Evolutionary conservation across 2,888 invertebrate species (phyloP).

Genomic region (Folsomia candida): DNA sequence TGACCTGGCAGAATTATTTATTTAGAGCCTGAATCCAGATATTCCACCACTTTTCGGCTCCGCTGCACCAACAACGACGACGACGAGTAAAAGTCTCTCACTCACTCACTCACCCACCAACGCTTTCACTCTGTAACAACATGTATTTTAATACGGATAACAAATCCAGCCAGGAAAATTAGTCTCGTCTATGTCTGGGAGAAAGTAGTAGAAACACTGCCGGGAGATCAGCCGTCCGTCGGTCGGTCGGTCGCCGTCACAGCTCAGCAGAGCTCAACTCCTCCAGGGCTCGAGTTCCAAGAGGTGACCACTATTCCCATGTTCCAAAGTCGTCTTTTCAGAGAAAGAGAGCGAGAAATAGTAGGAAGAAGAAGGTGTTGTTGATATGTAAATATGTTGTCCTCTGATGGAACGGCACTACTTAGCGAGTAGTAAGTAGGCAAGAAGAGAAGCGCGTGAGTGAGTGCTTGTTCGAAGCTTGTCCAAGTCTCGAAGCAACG

Average conservation of each 20-base stretch:
- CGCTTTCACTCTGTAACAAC: too few species aligned
- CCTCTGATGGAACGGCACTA: too few species aligned
- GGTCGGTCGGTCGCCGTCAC: background rate
- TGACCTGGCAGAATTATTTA: slow-evolving; percentile 2
- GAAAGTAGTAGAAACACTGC: background rate
- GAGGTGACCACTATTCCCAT: too few species aligned
- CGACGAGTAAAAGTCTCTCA: too few species aligned
- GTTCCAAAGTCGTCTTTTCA: too few species aligned
- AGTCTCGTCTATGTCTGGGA: background rate
- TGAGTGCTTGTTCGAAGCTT: slow-evolving; percentile 16
- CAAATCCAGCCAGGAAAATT: background rate
- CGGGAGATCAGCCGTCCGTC: too few species aligned
- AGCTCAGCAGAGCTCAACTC: too few species aligned
- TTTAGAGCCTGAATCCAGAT: background rate
- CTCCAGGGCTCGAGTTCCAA: too few species aligned
- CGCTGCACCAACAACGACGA: too few species aligned
- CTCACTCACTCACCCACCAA: too few species aligned
- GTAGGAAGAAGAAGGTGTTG: background rate
- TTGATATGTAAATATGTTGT: background rate
- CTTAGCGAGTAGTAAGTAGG: background rate
- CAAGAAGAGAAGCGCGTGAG: background rate
- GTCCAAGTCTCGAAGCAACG: slow-evolving; percentile 41
- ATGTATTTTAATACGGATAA: background rate
- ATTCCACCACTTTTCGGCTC: background rate
- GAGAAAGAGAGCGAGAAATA: background rate